Evolutionary conservation across 2,113 vertebrate genomes (phyloP).

Genomic region (Pardalotus punctatus): DNA sequence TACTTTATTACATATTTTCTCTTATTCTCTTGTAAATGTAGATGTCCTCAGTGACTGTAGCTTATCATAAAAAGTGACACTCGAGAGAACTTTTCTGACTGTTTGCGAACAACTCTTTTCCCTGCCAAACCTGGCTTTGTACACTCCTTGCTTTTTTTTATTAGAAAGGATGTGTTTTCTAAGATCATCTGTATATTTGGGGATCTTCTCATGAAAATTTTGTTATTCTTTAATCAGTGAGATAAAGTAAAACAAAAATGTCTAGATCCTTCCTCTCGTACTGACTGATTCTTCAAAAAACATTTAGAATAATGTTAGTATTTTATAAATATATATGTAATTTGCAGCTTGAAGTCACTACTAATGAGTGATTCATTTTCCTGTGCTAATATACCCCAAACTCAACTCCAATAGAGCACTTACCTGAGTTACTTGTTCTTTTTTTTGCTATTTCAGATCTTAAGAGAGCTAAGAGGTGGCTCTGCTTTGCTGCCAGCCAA

Average conservation of each 20-base stretch:
- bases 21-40: not conserved
- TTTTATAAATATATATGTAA: not conserved
- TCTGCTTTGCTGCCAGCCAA: not conserved
- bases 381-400: not conserved
- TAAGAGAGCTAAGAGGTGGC: not conserved
- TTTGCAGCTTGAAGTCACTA: not conserved
- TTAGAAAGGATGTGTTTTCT: not conserved
- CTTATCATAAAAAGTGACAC: not conserved
- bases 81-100: not conserved
- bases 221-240: not conserved
- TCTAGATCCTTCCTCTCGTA: not conserved
- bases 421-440: not conserved
- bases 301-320: not conserved
- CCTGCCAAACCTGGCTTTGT: not conserved
- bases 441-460: not conserved
- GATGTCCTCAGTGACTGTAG: not conserved
- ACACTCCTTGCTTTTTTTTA: not conserved
- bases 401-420: not conserved
- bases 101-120: not conserved
- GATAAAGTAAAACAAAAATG: not conserved
- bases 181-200: not conserved
- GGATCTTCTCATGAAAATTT: not conserved
- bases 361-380: not conserved
- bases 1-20: not conserved
- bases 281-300: not conserved